A percentile compares a stretch with the other conserved stretches of the same genome.
Conservation (phyloP, 2,797 vertebrate genomes). For the Falco rusticolus region DNA sequence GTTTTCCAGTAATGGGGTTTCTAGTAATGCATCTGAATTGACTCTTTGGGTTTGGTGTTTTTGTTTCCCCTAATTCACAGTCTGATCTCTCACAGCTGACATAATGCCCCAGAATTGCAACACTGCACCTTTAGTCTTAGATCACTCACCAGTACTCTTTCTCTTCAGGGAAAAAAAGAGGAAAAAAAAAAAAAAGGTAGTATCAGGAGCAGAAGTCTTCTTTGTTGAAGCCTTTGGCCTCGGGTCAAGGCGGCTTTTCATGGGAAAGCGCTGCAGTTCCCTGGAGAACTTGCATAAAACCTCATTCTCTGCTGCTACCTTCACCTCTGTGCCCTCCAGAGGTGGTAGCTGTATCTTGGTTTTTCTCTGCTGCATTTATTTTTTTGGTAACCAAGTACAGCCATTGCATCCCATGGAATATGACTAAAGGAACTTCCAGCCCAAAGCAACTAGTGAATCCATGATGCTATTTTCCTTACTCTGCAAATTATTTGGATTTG, state of each 20-base stretch:
- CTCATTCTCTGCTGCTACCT: background rate
- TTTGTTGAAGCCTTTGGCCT: slow-evolving; percentile 54
- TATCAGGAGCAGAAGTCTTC: slow-evolving; percentile 22
- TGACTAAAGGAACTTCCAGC: background rate
- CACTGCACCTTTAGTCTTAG: slow-evolving; percentile 35
- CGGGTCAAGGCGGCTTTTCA: slow-evolving; percentile 39
- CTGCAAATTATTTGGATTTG: background rate
- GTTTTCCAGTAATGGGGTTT: background rate
- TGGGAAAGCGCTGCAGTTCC: background rate
- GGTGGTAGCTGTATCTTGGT: background rate
- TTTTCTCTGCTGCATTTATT: background rate
- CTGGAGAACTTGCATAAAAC: slow-evolving; percentile 39
- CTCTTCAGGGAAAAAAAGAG: slow-evolving; percentile 10
- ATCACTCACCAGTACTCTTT: slow-evolving; percentile 10
- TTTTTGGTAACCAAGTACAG: background rate
- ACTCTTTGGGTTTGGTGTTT: too few species aligned
- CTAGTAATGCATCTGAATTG: slow-evolving; percentile 4
- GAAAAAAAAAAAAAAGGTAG: background rate
- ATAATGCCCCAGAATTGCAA: slow-evolving; percentile 15
- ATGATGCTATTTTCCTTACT: background rate
- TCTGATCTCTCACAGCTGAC: slow-evolving; percentile 9
- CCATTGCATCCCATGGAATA: background rate
- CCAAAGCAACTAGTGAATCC: background rate
- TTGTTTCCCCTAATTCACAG: background rate
- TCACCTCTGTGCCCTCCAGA: background rate